These are phyloP conservation scores for Hydriomena furcata DNA, from an alignment of 2,888 invertebrate genomes.

Conservation along the genomic window DNA sequence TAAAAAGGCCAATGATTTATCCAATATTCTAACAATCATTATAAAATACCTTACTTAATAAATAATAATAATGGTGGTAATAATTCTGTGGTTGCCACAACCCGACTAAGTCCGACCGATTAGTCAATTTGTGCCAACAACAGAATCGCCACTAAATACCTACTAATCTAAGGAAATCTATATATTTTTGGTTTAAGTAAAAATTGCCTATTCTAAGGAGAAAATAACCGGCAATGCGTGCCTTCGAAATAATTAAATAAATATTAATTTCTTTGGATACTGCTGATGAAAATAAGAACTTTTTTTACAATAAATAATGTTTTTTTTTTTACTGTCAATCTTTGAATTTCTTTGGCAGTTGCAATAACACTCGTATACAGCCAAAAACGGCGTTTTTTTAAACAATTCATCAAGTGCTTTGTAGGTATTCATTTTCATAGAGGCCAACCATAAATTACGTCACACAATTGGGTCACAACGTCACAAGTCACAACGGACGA, in stretches of 20 bases:
- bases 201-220: slow-evolving; percentile 24
- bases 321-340: slow-evolving; percentile 20
- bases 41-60: slow-evolving; percentile 43
- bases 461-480: too few species aligned
- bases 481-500: too few species aligned
- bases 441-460: too few species aligned
- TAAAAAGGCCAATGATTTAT: slow-evolving; percentile 71
- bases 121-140: too few species aligned
- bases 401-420: slow-evolving; percentile 5
- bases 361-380: slow-evolving; percentile 38
- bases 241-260: slow-evolving; percentile 1
- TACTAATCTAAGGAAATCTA: slow-evolving; percentile 30
- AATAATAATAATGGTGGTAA: slow-evolving; percentile 38
- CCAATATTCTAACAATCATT: slow-evolving; percentile 40
- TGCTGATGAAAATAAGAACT: slow-evolving; percentile 23
- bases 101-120: too few species aligned
- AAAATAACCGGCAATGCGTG: slow-evolving; percentile 26
- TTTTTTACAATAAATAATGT: slow-evolving; percentile 14
- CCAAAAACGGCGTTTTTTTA: slow-evolving; percentile 26
- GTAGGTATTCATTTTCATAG: too few species aligned
- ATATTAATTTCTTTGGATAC: slow-evolving; percentile 27
- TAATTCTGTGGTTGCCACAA: too few species aligned
- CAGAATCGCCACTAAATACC: too few species aligned
- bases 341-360: slow-evolving; percentile 46
- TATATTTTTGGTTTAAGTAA: slow-evolving; percentile 38